These are phyloP conservation scores for Monoplex corrugatus DNA, from an alignment of 2,888 invertebrate species.

Conservation along the genomic window DNA sequence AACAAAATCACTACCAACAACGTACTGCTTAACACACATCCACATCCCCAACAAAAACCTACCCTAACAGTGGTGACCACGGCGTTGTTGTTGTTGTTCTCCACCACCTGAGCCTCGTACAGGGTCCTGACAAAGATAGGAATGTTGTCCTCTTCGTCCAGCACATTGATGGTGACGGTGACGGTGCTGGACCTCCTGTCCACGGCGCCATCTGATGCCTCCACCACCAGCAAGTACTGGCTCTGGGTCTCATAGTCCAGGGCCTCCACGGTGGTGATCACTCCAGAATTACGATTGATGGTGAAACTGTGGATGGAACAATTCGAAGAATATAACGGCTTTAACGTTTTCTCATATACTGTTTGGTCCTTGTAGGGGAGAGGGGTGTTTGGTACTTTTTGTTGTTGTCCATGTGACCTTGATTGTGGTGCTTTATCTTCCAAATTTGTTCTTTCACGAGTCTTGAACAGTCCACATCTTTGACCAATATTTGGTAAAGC, in stretches of 20 bases:
- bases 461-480: too few species aligned
- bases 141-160: constrained; percentile 73
- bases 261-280: constrained; percentile 62
- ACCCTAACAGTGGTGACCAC: constrained; percentile 62
- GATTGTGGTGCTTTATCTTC: not conserved
- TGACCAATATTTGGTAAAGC: too few species aligned
- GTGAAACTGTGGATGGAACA: constrained; percentile 61
- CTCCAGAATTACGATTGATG: constrained; percentile 68
- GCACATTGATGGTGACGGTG: constrained; percentile 69
- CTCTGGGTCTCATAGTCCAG: constrained; percentile 67
- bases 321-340: too few species aligned
- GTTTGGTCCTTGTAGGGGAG: not conserved
- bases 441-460: too few species aligned
- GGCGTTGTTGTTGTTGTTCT: constrained; percentile 58
- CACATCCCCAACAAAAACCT: constrained; percentile 19
- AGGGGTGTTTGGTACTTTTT: not conserved
- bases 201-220: constrained; percentile 64
- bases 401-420: not conserved
- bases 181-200: constrained; percentile 67
- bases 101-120: constrained; percentile 64
- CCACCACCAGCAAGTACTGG: constrained; percentile 63
- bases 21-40: not conserved
- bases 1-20: not conserved
- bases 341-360: not conserved
- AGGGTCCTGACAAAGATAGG: constrained; percentile 71